Conservation (phyloP, 2,797 vertebrate species). For the Chaenodraco wilsoni region DNA sequence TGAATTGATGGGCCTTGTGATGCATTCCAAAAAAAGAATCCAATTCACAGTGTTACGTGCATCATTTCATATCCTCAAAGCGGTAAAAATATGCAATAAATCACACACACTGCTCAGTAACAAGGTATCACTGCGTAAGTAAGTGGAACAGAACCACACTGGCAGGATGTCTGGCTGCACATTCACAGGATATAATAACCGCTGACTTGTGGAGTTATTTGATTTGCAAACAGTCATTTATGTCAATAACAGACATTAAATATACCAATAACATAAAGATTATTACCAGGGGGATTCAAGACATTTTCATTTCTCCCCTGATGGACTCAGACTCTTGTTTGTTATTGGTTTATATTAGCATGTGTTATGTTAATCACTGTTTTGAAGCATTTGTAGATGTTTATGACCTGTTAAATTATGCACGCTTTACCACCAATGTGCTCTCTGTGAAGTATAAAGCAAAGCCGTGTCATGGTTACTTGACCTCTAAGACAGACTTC, state of each 20-base stretch:
- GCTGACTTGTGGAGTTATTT: constrained; percentile 29
- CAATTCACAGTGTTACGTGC: neutral
- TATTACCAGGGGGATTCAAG: constrained; percentile 44
- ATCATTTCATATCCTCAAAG: constrained; percentile 20
- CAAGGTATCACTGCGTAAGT: constrained; percentile 23
- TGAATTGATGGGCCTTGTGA: neutral
- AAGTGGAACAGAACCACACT: constrained; percentile 16
- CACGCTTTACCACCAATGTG: neutral
- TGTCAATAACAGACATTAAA: constrained; percentile 30
- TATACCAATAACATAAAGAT: constrained; percentile 21
- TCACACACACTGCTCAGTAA: constrained; percentile 4
- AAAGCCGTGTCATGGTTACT: neutral
- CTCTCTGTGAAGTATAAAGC: neutral
- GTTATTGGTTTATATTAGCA: neutral
- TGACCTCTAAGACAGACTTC: constrained; percentile 1
- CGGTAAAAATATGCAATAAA: constrained; percentile 25
- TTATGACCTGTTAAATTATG: constrained; percentile 17
- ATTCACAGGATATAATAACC: constrained; percentile 36
- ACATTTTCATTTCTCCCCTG: constrained; percentile 37
- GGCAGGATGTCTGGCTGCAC: constrained; percentile 24
- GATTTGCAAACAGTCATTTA: constrained; percentile 23
- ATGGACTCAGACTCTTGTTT: constrained; percentile 27
- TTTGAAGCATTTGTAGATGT: constrained; percentile 1
- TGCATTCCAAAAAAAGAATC: constrained; percentile 7
- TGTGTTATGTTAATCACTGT: constrained; percentile 14